Evolutionary conservation across 2,113 vertebrate species (phyloP).

Genomic region (Trogon melanurus): DNA sequence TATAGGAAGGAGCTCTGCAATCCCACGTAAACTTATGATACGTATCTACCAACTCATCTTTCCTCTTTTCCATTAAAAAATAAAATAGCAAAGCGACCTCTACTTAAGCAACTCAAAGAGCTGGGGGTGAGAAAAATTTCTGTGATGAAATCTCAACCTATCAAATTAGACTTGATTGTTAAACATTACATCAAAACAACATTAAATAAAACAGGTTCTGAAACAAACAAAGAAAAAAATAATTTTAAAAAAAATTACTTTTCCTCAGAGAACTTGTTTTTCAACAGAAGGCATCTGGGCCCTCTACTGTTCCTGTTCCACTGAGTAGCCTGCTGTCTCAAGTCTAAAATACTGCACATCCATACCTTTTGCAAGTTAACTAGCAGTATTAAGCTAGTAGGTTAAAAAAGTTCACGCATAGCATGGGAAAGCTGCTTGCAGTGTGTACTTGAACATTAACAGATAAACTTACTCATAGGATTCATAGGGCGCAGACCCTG

Average conservation of each 20-base stretch:
- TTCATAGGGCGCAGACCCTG: constrained; percentile 88
- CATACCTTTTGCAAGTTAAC: background rate
- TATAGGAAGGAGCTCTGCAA: background rate
- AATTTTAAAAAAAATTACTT: constrained; percentile 71
- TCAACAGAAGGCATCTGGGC: background rate
- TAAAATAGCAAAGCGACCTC: background rate
- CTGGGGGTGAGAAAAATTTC: background rate
- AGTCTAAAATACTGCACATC: background rate
- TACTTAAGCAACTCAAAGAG: background rate
- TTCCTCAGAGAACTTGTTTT: background rate
- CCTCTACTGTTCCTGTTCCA: background rate
- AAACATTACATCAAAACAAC: background rate
- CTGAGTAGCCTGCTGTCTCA: background rate
- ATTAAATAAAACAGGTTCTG: background rate
- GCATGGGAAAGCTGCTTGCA: background rate
- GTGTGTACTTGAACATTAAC: background rate
- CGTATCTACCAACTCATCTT: background rate
- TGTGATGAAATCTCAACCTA: background rate
- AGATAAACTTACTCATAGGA: constrained; percentile 82
- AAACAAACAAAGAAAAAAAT: no score
- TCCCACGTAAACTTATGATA: background rate
- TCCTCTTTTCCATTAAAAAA: background rate
- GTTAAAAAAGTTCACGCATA: background rate
- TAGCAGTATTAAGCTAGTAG: background rate
- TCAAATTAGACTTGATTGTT: background rate